phyloP scores from a whole-genome alignment of 2,797 vertebrate genomes.

The Labeo calbasu region DNA sequence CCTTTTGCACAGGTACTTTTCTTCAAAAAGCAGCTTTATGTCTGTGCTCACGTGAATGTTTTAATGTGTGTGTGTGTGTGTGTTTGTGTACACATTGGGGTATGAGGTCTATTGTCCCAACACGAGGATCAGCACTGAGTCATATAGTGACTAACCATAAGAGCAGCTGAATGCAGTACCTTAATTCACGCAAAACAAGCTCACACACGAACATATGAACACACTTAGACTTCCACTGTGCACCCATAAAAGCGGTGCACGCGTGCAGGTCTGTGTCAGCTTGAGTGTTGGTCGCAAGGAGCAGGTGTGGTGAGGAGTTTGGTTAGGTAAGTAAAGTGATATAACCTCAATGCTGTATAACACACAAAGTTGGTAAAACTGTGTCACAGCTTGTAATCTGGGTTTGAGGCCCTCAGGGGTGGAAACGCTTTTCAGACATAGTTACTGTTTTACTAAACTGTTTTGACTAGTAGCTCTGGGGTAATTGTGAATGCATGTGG shows the following conservation, averaged over 20 bases:
- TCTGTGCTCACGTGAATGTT: slow-evolving; percentile 5
- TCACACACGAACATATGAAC: slow-evolving; percentile 12
- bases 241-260: background rate
- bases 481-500: background rate
- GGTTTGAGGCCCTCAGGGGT: background rate
- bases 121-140: slow-evolving; percentile 72
- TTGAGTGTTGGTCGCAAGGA: background rate
- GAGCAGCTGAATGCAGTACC: slow-evolving; percentile 59
- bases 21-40: background rate
- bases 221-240: background rate
- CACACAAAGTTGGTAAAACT: slow-evolving; percentile 28
- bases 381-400: background rate
- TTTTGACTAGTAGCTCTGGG: slow-evolving; percentile 9
- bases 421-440: background rate
- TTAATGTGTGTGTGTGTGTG: slow-evolving; percentile 11
- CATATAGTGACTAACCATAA: slow-evolving; percentile 72
- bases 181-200: slow-evolving; percentile 60
- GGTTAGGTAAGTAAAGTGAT: slow-evolving; percentile 39
- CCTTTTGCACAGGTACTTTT: background rate
- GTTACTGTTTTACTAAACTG: slow-evolving; percentile 27
- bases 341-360: slow-evolving; percentile 18
- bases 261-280: slow-evolving; percentile 15
- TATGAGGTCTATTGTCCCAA: slow-evolving; percentile 68
- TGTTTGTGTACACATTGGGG: slow-evolving; percentile 46
- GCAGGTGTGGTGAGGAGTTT: slow-evolving; percentile 27